phyloP scores from a whole-genome alignment of 2,888 invertebrate species.

The Charanyca ferruginea region DNA sequence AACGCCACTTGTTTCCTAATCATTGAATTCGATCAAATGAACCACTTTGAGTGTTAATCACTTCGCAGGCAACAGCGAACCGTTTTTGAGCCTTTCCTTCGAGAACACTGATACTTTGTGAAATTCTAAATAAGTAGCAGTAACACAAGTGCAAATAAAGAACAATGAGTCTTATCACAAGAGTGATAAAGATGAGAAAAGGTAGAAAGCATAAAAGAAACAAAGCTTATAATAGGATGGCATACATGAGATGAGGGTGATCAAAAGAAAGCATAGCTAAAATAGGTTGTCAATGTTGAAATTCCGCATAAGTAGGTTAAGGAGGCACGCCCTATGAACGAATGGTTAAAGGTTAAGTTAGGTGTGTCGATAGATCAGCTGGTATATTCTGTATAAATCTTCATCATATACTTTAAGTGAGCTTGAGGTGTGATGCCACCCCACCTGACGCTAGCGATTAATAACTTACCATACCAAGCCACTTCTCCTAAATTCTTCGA shows the following conservation, averaged over 20 bases:
- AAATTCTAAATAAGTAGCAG: slow-evolving; percentile 36
- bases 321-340: neutral
- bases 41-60: slow-evolving; percentile 80
- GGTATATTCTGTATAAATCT: too few relatives aligned
- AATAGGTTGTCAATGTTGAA: neutral
- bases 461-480: too few relatives aligned
- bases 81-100: slow-evolving; percentile 60
- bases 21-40: slow-evolving; percentile 74
- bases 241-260: too few relatives aligned
- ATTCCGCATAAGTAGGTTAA: neutral
- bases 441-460: too few relatives aligned
- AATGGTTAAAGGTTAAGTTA: too few relatives aligned
- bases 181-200: neutral
- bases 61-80: slow-evolving; percentile 68
- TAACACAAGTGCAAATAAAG: neutral
- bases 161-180: neutral
- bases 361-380: too few relatives aligned
- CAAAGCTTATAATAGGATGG: neutral
- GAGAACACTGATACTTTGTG: slow-evolving; percentile 43
- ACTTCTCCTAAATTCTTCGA: too few relatives aligned
- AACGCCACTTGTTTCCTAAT: slow-evolving; percentile 57
- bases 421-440: too few relatives aligned
- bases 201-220: slow-evolving; percentile 2
- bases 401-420: too few relatives aligned
- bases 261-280: neutral